Base-by-base conservation (phyloP, 2,113 vertebrate genomes). In the Xyliphius kryptos region DNA sequence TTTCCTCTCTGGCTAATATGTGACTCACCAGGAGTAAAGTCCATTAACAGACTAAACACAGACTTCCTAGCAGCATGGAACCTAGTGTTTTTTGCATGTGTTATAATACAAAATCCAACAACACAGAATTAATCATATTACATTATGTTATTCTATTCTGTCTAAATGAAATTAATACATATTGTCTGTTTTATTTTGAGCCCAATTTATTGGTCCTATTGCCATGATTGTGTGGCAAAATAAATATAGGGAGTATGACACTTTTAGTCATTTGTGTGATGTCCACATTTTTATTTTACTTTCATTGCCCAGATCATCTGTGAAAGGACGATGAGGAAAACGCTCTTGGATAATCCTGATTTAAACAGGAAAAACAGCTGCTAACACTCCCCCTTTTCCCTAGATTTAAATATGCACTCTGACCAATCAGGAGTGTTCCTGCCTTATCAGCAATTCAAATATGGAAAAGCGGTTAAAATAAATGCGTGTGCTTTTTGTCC, bases 351-450 rank as follows among this genome's bases (percentile, higher is more conserved):
- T 10, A 55, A 14, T 53, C 16, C 19, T 58, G 52, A 67, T 60
- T 48, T 71, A 56, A 69, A 19, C 44, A 56, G 51, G 36, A 41
- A 38, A 3, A 41, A 64, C 71, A 73, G 57, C 69, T 78, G 74
- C 65, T 19, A 59, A 53, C 64, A 50, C 65, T 12, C 56, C 56
- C 60, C 48, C 46, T 46, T 43, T 66, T 37, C 46, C 53, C 13
- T 52, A n/a, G n/a, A 48, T 74, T 74, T 71, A 75, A 57, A 74
- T 17, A 20, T 21, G 44, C 50, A 26, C 48, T 4, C 15, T 17
- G 61, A 61, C 89, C 88, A 82, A 90, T 84, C 83, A 80, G 81
- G 68, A 51, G 55, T 1, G 2, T 41, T 63, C 56, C 75, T 79
- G 69, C 71, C 62, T 64, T 66, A 58, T 73, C 70, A 56, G 60